Base-by-base conservation (phyloP, 2,888 invertebrate genomes). In the Serrognathus titanus region DNA sequence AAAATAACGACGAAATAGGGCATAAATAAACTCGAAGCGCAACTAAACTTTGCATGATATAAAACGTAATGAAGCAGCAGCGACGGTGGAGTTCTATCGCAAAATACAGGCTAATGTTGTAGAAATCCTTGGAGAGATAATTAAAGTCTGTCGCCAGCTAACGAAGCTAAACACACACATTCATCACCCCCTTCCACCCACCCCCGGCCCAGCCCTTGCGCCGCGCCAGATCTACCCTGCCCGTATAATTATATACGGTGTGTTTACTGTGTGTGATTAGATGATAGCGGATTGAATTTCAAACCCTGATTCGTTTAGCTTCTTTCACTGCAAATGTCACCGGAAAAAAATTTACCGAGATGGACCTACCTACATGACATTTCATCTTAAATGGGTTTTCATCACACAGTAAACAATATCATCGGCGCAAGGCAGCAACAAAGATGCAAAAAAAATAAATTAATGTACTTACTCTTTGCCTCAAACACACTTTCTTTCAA, bases 71-170 rank as follows among this genome's bases (percentile, higher is more conserved):
- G 67, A 69, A 69, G 66, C 66, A 50, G 41, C 47, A 43, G 43
- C 54, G 51, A 58, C 52, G 48, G 55, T 55, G 51, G 56, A 58
- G 62, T 59, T 63, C 63, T 66, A 66, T 65, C 60, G 65, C 66
- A 63, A 66, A 66, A 66, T 65, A 65, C 63, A 63, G 65, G 66
- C 66, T 65, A 65, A 66, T 65, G 64, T 68, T 65, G 63, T 66
- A 66, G 69, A 70, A 71, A 73, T 75, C 75, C 75, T 75, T 74
- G 71, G 75, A 74, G 75, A 73, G 74, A 75, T 75, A 75, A 75
- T 75, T 75, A 75, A 74, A 75, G 74, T 75, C 72, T 73, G 74
- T 75, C 75, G 73, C 66, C 71, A 68, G 70, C 73, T 74, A 75
- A 75, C 75, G 75, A 74, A 72, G 74, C 73, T 72, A 71, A 74